Conservation (phyloP, 2,888 invertebrate genomes). For the Nephrotoma flavescens region DNA sequence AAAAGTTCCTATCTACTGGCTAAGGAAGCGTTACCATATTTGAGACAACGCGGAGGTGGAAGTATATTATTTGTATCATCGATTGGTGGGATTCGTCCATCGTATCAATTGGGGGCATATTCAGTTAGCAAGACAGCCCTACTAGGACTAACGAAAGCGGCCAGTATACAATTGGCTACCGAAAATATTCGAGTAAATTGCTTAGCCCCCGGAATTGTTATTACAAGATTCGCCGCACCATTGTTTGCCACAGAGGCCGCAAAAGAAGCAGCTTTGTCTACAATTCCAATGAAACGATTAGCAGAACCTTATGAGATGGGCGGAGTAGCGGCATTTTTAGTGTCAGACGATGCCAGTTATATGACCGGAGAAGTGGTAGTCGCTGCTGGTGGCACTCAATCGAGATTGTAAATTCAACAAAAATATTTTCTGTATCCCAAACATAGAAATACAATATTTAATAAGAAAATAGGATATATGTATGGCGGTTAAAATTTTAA, state of each 20-base stretch:
- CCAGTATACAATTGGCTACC: constrained; percentile 56
- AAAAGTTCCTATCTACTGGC: constrained; percentile 77
- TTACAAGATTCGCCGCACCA: constrained; percentile 72
- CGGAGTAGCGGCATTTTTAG: constrained; percentile 64
- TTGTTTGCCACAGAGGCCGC: constrained; percentile 42
- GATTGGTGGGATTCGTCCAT: constrained; percentile 67
- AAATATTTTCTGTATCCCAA: no score
- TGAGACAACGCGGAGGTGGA: constrained; percentile 64
- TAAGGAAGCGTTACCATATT: constrained; percentile 71
- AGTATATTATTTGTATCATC: constrained; percentile 81
- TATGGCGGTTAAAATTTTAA: no score
- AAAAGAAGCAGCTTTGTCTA: constrained; percentile 38
- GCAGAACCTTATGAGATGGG: constrained; percentile 64
- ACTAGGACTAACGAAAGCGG: constrained; percentile 72
- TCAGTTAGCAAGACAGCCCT: constrained; percentile 89
- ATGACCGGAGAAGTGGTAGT: constrained; percentile 43
- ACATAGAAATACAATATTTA: no score
- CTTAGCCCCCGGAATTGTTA: constrained; percentile 81
- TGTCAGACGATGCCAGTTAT: constrained; percentile 71
- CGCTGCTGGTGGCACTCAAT: constrained; percentile 53
- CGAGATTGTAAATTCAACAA: constrained; percentile 41
- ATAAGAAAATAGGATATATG: no score
- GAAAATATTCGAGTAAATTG: constrained; percentile 88
- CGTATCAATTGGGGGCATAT: constrained; percentile 67
- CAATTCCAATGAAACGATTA: constrained; percentile 49